Evolutionary conservation across 1,140 invertebrate species (phyloP).

Genomic region (Antheraea pernyi): DNA sequence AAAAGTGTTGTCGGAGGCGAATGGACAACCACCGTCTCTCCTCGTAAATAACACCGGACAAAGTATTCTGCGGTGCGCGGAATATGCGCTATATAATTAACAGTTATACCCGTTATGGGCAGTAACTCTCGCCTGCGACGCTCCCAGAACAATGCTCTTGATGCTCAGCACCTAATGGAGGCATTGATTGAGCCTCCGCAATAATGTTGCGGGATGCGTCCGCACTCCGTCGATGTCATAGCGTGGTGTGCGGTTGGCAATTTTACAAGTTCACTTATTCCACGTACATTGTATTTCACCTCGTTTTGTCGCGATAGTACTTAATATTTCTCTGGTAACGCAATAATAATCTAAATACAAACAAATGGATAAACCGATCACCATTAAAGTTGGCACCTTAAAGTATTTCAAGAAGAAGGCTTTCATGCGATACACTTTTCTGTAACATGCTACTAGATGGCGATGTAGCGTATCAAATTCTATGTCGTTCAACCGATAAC

Average conservation of each 20-base stretch:
- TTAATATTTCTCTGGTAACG: too few species aligned
- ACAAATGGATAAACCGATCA: too few species aligned
- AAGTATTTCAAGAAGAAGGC: too few species aligned
- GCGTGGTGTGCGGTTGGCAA: not conserved
- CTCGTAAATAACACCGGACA: slow-evolving; percentile 58
- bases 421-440: too few species aligned
- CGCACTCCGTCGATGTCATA: not conserved
- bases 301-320: too few species aligned
- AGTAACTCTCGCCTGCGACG: slow-evolving; percentile 50
- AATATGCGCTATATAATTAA: slow-evolving; percentile 65
- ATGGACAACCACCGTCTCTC: slow-evolving; percentile 35
- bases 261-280: too few species aligned
- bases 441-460: too few species aligned
- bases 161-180: slow-evolving; percentile 59
- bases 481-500: too few species aligned
- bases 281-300: too few species aligned
- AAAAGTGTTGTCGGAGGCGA: slow-evolving; percentile 7
- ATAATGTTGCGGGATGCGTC: slow-evolving; percentile 44
- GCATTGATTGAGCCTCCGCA: slow-evolving; percentile 52
- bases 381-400: too few species aligned
- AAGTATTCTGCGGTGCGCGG: slow-evolving; percentile 48
- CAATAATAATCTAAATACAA: too few species aligned
- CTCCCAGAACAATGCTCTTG: slow-evolving; percentile 56
- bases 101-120: slow-evolving; percentile 63
- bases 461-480: too few species aligned